Percentiles rank a stretch among this genome's conserved stretches.
phyloP scores from a whole-genome alignment of 2,797 vertebrate genomes.

The Trachops cirrhosus region DNA sequence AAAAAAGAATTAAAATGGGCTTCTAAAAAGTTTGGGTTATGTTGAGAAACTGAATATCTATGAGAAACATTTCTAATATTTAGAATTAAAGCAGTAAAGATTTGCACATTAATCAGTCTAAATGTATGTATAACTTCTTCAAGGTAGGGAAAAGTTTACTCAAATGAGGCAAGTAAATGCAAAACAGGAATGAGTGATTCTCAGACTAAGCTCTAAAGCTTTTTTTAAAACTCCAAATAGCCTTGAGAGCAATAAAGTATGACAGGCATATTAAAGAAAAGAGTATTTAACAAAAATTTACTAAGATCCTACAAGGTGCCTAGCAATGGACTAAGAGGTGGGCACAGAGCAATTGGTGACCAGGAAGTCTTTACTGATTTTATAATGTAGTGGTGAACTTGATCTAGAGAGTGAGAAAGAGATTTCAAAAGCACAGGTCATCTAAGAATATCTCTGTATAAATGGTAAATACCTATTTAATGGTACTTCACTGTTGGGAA shows the following conservation, averaged over 20 bases:
- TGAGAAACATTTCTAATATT: constrained; percentile 21
- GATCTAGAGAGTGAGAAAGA: not conserved
- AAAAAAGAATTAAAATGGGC: constrained; percentile 52
- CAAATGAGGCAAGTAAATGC: not conserved
- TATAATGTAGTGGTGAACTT: not conserved
- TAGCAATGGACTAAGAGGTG: not conserved
- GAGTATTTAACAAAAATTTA: not conserved
- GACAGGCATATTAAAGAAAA: not conserved
- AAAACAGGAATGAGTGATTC: not conserved
- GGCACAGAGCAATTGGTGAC: not conserved
- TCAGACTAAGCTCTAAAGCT: not conserved
- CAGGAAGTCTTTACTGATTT: constrained; percentile 7
- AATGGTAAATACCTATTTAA: not conserved
- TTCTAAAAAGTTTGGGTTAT: constrained; percentile 18
- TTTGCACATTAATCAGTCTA: not conserved
- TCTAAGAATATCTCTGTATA: not conserved
- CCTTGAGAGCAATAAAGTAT: not conserved
- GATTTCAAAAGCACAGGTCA: not conserved
- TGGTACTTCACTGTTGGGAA: not conserved
- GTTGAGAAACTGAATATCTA: not conserved
- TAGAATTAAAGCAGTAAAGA: constrained; percentile 50
- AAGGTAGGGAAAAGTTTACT: constrained; percentile 6
- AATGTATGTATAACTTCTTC: not conserved
- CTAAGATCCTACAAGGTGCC: not conserved
- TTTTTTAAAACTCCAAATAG: not conserved